Percentiles rank a stretch among this genome's conserved stretches.
These are phyloP conservation scores for Polyergus mexicanus DNA, from an alignment of 1,140 invertebrate species.

Conservation along the genomic window DNA sequence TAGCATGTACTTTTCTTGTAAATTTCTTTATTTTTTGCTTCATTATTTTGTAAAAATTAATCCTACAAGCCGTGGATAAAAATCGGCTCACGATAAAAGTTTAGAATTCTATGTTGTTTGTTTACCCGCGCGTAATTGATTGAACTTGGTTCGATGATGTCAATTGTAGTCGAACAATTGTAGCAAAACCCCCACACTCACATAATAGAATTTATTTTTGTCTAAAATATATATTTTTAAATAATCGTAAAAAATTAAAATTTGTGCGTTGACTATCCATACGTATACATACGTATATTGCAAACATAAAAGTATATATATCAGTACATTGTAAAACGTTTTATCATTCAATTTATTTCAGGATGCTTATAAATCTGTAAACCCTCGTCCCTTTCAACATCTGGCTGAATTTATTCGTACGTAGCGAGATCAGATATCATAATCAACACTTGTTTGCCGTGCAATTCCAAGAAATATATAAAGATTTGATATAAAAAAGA, in stretches of 20 bases:
- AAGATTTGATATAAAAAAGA: neutral
- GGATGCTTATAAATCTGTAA: slow-evolving; percentile 24
- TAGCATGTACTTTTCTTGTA: neutral
- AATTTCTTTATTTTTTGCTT: neutral
- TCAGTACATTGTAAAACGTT: slow-evolving; percentile 17
- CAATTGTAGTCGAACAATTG: neutral
- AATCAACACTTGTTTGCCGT: slow-evolving; percentile 7
- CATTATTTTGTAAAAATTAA: neutral
- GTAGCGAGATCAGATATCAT: neutral
- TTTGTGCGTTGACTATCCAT: neutral
- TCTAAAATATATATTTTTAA: too few species aligned
- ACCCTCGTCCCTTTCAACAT: neutral
- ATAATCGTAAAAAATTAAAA: neutral
- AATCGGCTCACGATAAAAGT: neutral
- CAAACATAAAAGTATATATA: neutral
- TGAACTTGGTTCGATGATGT: neutral
- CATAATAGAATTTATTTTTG: too few species aligned
- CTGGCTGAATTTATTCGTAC: neutral
- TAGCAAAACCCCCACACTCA: too few species aligned
- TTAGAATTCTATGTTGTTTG: neutral
- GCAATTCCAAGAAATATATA: neutral
- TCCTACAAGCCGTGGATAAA: neutral
- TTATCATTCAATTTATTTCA: slow-evolving; percentile 33
- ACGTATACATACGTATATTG: neutral
- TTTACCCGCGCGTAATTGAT: slow-evolving; percentile 1